Evolutionary conservation across 2,888 invertebrate genomes (phyloP), one percentile per base, ranked within the genome.

Genomic region (Parapristionchus giblindavisi): DNA sequence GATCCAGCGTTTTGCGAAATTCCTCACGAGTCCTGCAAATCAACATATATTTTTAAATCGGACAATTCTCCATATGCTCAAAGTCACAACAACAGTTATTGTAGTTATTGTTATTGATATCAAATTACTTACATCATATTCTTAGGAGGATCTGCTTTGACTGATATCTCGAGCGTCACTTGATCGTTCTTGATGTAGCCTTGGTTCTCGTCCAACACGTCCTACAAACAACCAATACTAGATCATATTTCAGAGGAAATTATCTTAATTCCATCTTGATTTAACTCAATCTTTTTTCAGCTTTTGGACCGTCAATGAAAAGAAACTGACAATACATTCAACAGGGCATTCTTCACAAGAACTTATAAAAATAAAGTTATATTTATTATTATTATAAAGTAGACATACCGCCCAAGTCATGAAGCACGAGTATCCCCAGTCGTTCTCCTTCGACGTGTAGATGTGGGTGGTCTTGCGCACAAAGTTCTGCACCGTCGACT

Each of bases 401-500:
- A n/a, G 43, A 78, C 82, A 74, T 75, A 86, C 86, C 75, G 87
- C 87, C 96, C 96, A 96, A 4, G 94, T 92, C 91, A 98, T 94
- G 88, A 98, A 99, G 89, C 97, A 96, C 78, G 96, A 95, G 89
- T 96, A 99, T 17, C 99, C 99, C 95, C 98, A 92, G 87, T 92
- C 92, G 89, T 93, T 93, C 89, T 94, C 94, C 90, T 92, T 96
- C 89, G 94, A 94, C 89, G 95, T 98, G 90, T 95, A 99, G 89
- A 94, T 92, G 91, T 97, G 98, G 89, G 95, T 96, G 89, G 94
- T 98, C 77, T 88, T 87, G 56, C 88, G 81, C 36, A 84, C 84
- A 77, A 88, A 88, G 77, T 88, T 86, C 3, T 85, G 94, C n/a
- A 92, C 92, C 72, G 94, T 94, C n/a, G 93, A 92, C 89, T 94